These are phyloP conservation scores for Oxycera nigricornis DNA, from an alignment of 2,888 invertebrate species.

Conservation along the genomic window DNA sequence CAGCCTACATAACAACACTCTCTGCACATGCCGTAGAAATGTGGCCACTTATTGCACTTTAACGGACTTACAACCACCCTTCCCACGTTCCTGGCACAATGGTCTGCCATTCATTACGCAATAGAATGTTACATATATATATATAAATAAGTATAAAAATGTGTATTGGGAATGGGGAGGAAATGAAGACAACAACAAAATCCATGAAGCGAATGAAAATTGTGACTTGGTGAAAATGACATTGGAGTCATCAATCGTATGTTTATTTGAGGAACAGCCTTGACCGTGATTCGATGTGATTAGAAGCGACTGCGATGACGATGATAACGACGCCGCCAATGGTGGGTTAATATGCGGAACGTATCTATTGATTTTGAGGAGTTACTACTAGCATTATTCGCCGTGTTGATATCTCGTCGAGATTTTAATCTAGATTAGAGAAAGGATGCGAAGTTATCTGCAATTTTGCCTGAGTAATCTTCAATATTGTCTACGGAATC, in stretches of 20 bases:
- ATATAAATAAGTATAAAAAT: neutral
- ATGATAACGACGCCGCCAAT: neutral
- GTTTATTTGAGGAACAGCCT: conserved; percentile 39
- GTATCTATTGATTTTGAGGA: too few relatives aligned
- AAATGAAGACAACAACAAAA: neutral
- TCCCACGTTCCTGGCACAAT: neutral
- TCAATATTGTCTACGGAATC: too few relatives aligned
- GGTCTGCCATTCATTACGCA: conserved; percentile 1
- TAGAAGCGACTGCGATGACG: conserved; percentile 13
- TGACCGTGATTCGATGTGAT: conserved; percentile 37
- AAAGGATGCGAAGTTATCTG: too few relatives aligned
- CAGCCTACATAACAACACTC: neutral
- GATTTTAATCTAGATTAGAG: too few relatives aligned
- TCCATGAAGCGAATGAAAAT: conserved; percentile 15
- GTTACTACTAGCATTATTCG: too few relatives aligned
- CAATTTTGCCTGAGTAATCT: too few relatives aligned
- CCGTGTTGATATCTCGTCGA: too few relatives aligned
- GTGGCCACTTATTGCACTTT: conserved; percentile 1
- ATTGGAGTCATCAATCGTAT: conserved; percentile 34
- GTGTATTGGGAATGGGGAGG: neutral
- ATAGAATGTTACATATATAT: neutral
- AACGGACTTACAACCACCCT: neutral
- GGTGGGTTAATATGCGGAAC: neutral
- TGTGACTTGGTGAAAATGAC: conserved; percentile 24
- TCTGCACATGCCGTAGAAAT: neutral